Base-by-base conservation (phyloP, 2,113 vertebrate species). In the Crypturellus undulatus region DNA sequence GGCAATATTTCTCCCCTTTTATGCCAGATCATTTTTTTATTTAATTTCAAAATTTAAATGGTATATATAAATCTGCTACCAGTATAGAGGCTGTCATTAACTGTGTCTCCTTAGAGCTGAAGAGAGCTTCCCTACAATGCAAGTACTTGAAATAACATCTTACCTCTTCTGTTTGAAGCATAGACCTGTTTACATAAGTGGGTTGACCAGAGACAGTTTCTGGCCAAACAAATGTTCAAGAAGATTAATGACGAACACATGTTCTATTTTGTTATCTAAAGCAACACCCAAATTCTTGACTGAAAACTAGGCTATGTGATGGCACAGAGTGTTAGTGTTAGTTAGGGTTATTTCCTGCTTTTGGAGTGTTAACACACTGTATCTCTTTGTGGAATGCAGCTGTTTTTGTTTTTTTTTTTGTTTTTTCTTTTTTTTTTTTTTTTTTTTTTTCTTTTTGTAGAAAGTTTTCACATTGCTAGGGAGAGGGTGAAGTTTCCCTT, bases 211-310 rank as follows among this genome's bases (percentile, higher is more conserved):
- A 87, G 80, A 77, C 63, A 93, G 71, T 85, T 93, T 85, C 72
- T 93, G 56, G 89, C 84, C 82, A 88, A 89, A 82, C 64, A 95
- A 94, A 83, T 71, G 60, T 80, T 94, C 60, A 78, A 68, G 84
- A 89, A 92, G 84, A 90, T 94, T 95, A 95, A 95, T 83, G 90
- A 68, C 0, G 2, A 96, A 86, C 94, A 95, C 60, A 91, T 94
- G 87, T 60, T 87, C 59, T 63, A 56, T 90, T 87, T 89, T 94
- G 70, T 94, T 93, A 95, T 92, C 89, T 94, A 60, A 94, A 94
- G 58, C 81, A 95, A 90, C 82, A 91, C 67, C 51, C 72, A 90
- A 40, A 91, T 87, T 94, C 82, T 92, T 26, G 49, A n/a, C 76
- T 80, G 72, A 86, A 95, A 85, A 85, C 79, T 69, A 58, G 93